Percentiles rank a stretch among this genome's conserved stretches.
These are phyloP conservation scores for Heliconius charithonia DNA, from an alignment of 2,888 invertebrate genomes.

Conservation along the genomic window DNA sequence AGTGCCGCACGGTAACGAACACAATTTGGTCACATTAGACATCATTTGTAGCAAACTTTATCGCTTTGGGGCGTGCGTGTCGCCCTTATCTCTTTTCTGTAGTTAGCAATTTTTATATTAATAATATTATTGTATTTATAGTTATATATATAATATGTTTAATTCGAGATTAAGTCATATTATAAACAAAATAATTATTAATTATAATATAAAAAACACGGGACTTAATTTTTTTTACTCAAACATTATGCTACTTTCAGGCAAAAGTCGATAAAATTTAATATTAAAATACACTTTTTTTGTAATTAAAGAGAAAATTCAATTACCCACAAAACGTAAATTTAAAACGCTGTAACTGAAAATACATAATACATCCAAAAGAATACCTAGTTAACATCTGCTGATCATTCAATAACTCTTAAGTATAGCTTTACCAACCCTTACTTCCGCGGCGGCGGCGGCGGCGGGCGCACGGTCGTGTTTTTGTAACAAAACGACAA, in stretches of 20 bases:
- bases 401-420: conserved; percentile 58
- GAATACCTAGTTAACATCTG: conserved; percentile 60
- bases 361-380: not conserved
- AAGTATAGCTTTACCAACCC: conserved; percentile 67
- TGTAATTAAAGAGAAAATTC: not conserved
- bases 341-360: not conserved
- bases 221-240: not conserved
- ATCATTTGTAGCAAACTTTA: conserved; percentile 68
- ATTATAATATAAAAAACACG: too few species aligned
- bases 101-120: conserved; percentile 1
- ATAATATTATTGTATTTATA: not conserved
- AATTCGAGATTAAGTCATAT: too few species aligned
- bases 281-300: not conserved
- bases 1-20: conserved; percentile 65
- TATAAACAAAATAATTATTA: too few species aligned
- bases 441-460: conserved; percentile 70
- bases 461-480: conserved; percentile 62
- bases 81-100: conserved; percentile 2
- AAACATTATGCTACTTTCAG: not conserved
- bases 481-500: conserved; percentile 69
- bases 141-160: too few species aligned
- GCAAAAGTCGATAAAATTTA: not conserved
- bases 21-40: conserved; percentile 77
- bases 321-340: not conserved
- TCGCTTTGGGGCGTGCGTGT: conserved; percentile 26